phyloP scores from a whole-genome alignment of 2,797 vertebrate genomes.

The Rhinophrynus dorsalis region DNA sequence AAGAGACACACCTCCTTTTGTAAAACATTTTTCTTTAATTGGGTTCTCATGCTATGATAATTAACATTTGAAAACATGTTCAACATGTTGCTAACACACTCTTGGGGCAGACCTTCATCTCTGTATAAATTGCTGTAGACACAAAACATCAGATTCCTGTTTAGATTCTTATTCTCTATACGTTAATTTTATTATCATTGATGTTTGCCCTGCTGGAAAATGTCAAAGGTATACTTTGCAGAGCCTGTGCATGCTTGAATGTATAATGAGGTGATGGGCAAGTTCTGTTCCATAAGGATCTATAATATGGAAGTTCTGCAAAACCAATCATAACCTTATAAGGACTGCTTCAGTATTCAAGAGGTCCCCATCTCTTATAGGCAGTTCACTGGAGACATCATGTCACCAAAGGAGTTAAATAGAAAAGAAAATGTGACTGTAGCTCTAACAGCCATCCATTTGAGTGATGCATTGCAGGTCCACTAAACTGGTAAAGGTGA shows the following conservation, averaged over 20 bases:
- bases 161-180: constrained; percentile 28
- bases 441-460: too few species aligned
- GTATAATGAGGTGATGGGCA: background rate
- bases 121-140: background rate
- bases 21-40: background rate
- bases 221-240: constrained; percentile 28
- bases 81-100: background rate
- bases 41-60: background rate
- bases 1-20: too few species aligned
- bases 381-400: too few species aligned
- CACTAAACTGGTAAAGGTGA: too few species aligned
- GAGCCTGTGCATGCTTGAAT: background rate
- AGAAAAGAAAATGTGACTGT: too few species aligned
- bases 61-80: constrained; percentile 20
- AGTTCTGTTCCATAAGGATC: background rate
- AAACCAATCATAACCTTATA: too few species aligned
- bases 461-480: too few species aligned
- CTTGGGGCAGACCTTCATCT: background rate
- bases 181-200: constrained; percentile 27
- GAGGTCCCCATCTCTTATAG: too few species aligned
- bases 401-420: too few species aligned
- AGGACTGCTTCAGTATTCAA: too few species aligned
- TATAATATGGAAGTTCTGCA: too few species aligned
- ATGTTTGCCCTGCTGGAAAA: constrained; percentile 28
- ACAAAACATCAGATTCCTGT: constrained; percentile 17